Evolutionary conservation across 2,113 vertebrate genomes (phyloP).

Genomic region (Psittacula cyanocephala): DNA sequence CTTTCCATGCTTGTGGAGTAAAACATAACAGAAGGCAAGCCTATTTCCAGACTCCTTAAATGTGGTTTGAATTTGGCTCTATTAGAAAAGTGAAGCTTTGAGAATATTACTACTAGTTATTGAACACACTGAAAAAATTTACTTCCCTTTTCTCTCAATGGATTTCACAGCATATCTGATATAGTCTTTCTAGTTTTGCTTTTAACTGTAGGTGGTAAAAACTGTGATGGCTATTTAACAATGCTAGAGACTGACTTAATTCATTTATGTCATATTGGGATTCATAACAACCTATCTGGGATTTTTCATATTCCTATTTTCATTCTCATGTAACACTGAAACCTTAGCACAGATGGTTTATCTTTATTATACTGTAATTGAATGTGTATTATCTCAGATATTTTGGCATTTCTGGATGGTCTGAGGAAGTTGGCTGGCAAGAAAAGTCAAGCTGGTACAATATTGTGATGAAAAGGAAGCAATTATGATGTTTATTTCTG

Average conservation of each 20-base stretch:
- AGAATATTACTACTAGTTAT: neutral
- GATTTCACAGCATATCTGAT: neutral
- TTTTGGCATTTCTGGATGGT: constrained; percentile 14
- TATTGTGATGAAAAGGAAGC: constrained; percentile 37
- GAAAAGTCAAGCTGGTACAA: constrained; percentile 3
- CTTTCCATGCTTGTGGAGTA: neutral
- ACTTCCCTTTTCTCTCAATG: neutral
- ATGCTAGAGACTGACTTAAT: neutral
- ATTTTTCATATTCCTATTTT: neutral
- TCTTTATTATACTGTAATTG: constrained; percentile 21
- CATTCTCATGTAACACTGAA: neutral
- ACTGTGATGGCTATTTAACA: neutral
- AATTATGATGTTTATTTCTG: constrained; percentile 17
- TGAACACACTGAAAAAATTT: neutral
- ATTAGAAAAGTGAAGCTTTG: neutral
- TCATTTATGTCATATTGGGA: neutral
- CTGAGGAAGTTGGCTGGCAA: constrained; percentile 13
- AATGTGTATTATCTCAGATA: constrained; percentile 14
- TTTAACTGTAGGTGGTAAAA: neutral
- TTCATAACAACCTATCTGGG: neutral
- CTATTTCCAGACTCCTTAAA: neutral
- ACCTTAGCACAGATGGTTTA: constrained; percentile 41
- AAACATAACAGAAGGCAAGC: neutral
- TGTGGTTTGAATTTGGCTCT: neutral
- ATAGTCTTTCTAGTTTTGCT: neutral